These are phyloP conservation scores for Carterocephalus palaemon DNA, from an alignment of 2,888 invertebrate genomes.

Conservation along the genomic window DNA sequence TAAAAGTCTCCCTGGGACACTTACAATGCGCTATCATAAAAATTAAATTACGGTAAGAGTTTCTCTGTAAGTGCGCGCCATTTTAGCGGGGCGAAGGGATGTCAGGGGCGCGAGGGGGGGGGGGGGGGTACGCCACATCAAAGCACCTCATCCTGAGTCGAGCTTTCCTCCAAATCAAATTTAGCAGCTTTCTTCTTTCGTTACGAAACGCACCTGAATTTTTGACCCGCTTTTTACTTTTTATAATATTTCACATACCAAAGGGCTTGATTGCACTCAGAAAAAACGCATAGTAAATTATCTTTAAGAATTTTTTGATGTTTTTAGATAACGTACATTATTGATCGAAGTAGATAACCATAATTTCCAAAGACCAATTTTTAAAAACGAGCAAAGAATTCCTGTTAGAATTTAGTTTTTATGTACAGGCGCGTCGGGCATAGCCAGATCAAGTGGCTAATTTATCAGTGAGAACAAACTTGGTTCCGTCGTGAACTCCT, in stretches of 20 bases:
- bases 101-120: slow-evolving; percentile 37
- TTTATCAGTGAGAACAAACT: slow-evolving; percentile 69
- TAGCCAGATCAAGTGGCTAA: slow-evolving; percentile 67
- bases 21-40: slow-evolving; percentile 77
- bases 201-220: slow-evolving; percentile 49
- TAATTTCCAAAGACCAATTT: too few relatives aligned
- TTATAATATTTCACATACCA: not conserved
- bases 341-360: too few relatives aligned
- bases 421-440: slow-evolving; percentile 54
- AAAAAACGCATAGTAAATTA: slow-evolving; percentile 5
- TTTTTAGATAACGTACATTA: too few relatives aligned
- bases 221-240: slow-evolving; percentile 34
- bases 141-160: slow-evolving; percentile 60
- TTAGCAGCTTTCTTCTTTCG: slow-evolving; percentile 71
- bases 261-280: not conserved
- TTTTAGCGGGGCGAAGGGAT: slow-evolving; percentile 52
- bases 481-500: slow-evolving; percentile 47
- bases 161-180: slow-evolving; percentile 70
- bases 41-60: slow-evolving; percentile 76
- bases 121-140: slow-evolving; percentile 61
- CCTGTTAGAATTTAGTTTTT: slow-evolving; percentile 45
- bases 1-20: slow-evolving; percentile 62
- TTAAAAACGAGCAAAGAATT: slow-evolving; percentile 15
- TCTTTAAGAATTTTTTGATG: too few relatives aligned
- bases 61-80: slow-evolving; percentile 72